Conservation (phyloP, 2,113 vertebrate species). For the Tachysurus fulvidraco region DNA sequence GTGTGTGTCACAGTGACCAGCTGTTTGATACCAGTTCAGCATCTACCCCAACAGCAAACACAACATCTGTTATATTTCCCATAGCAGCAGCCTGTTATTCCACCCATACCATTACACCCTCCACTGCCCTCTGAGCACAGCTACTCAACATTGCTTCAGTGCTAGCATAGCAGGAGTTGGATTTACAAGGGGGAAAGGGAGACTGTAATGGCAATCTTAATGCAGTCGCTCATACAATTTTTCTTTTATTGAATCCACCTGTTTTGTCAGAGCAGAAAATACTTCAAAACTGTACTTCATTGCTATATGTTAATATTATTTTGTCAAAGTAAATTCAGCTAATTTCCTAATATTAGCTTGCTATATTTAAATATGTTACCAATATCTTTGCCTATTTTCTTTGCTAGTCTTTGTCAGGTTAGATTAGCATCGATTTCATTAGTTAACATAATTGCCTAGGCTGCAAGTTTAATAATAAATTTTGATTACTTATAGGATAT, state of each 20-base stretch:
- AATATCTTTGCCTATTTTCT: neutral
- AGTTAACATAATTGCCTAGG: neutral
- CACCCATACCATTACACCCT: constrained; percentile 49
- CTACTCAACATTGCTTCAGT: constrained; percentile 19
- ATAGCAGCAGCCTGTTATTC: constrained; percentile 48
- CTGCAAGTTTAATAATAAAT: neutral
- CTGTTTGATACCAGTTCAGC: constrained; percentile 67
- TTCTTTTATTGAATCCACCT: neutral
- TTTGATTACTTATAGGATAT: neutral
- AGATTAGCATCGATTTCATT: neutral
- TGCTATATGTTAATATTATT: neutral
- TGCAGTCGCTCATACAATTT: neutral
- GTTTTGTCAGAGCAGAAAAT: neutral
- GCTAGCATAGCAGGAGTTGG: neutral
- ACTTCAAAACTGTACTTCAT: neutral
- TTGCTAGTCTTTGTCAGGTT: neutral
- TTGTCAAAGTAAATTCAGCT: neutral
- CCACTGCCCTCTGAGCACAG: constrained; percentile 41
- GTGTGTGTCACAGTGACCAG: constrained; percentile 67
- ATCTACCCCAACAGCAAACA: constrained; percentile 67
- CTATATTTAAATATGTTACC: neutral
- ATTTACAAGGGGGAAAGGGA: neutral
- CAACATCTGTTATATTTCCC: constrained; percentile 72
- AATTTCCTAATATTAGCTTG: neutral
- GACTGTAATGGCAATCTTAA: neutral